Percentiles rank a stretch among this genome's conserved stretches.
Conservation (phyloP, 2,113 vertebrate species). For the Suncus etruscus region DNA sequence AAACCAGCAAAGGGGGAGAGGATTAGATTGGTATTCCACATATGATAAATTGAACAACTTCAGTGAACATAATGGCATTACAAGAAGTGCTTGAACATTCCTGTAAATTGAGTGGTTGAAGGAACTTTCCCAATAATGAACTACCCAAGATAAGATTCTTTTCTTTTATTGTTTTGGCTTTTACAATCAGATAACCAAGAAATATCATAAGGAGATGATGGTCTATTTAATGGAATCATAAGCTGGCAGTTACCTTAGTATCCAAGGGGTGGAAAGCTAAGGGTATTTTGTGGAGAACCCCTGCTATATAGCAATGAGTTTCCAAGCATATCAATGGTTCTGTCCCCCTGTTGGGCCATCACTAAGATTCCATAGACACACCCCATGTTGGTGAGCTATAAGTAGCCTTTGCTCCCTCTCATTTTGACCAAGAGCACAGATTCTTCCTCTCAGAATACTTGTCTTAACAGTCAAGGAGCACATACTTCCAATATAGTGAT, state of each 20-base stretch:
- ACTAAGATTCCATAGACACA: background rate
- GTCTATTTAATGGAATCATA: background rate
- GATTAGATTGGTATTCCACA: too few relatives aligned
- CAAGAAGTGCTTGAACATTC: background rate
- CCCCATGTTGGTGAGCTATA: background rate
- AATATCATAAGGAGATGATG: background rate
- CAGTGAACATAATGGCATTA: background rate
- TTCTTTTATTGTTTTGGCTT: background rate
- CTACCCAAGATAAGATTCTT: background rate
- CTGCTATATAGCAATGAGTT: too few relatives aligned
- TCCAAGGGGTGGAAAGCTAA: too few relatives aligned
- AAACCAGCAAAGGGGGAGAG: background rate
- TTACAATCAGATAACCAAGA: background rate
- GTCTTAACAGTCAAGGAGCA: slow-evolving; percentile 78
- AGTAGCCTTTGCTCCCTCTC: background rate
- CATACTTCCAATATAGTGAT: slow-evolving; percentile 88
- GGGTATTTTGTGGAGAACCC: background rate
- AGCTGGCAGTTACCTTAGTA: background rate
- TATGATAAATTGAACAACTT: background rate
- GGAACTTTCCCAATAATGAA: background rate
- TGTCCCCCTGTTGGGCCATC: too few relatives aligned
- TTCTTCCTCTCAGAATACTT: slow-evolving; percentile 83
- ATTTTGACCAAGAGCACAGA: background rate
- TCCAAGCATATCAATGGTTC: too few relatives aligned
- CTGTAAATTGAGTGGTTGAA: background rate